Evolutionary conservation across 2,888 invertebrate genomes (phyloP), one percentile per base, ranked within the genome.

Genomic region (Cyclophora punctaria): DNA sequence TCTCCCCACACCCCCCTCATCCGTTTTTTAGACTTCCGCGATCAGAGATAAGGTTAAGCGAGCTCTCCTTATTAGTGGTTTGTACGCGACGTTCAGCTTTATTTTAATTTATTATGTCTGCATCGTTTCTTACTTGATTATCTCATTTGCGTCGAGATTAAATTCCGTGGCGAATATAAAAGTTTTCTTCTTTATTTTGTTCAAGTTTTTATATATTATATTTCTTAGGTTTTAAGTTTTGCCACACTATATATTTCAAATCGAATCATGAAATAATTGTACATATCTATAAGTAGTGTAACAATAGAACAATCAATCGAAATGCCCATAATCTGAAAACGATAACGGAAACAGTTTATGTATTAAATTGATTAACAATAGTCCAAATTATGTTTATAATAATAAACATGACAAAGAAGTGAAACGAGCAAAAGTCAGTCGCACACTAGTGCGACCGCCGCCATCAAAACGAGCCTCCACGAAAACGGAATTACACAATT

Each of bases 41-140:
- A 86, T 87, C 75, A 77, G 71, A 86, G 87, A 88, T 88, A 88
- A 87, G 83, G 85, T 86, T 87, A 85, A 85, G 81, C 83, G 84
- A 75, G 78, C 72, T 80, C 78, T 69, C 74, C 84, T 86, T 87
- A 85, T 85, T 85, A 85, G 84, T 75, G 80, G 79, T 80, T 78
- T 77, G 79, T 75, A 74, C 73, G 72, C 75, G 80, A 79, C 77
- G 75, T 80, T 52, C 71, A 71, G 76, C 63, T 67, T 70, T 69
- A 56, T 71, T 78, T 75, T 78, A 78, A 84, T 83, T 82, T 79
- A 78, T 77, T 67, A 73, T 62, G 63, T 65, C 64, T 69, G 63
- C 62, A 63, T 62, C 65, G 57, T 47, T 53, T 7, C 5, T 42
- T n/a, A 7, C 33, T 5, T 44, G 5, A 34, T 44, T 44, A 34